Evolutionary conservation across 1,140 invertebrate species (phyloP), one percentile per base, ranked within the genome.

Genomic region (Hyles euphorbiae): DNA sequence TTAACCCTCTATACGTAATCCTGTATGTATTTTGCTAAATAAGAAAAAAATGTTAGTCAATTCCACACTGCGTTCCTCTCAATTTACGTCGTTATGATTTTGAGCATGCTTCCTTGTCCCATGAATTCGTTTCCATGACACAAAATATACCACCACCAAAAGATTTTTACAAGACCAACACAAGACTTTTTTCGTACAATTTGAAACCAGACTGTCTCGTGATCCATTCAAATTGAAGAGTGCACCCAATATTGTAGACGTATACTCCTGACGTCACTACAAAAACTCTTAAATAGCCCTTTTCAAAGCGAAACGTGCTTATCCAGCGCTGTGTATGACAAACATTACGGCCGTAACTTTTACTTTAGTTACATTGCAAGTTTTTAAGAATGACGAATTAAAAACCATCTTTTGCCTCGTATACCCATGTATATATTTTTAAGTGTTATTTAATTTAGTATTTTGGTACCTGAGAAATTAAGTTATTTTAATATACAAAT

Each of bases 301-400:
- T 55, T 48, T 58, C 53, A 8, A 65, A 62, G 67, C 64, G 8
- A 63, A 44, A 54, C 63, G 70, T 73, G 67, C 68, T 66, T 33
- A 40, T 58, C 55, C 60, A 65, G 56, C 63, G 46, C 48, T 36
- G 53, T 67, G 63, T 60, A 60, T 34, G 9, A 40, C 55, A 65
- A 60, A 46, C 34, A 34, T 50, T 65, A 54, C 58, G 32, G 50
- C 43, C 58, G 50, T 52, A 65, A 65, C 50, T 56, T 53, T 40
- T 0, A 22, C 22, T 22, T 22, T 22, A 22, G 22, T 22, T 22
- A 22, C 22, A 22, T 22, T 22, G 22, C 22, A 22, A 22, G 22
- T 22, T 40, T 5, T 40, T 5, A 40, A 40, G 5, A 40, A 5
- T 1, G 36, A 5, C 36, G 5, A 40, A 40, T 40, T 40, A 40